Base-by-base conservation (phyloP, 2,113 vertebrate species). In the Cepphus grylle region DNA sequence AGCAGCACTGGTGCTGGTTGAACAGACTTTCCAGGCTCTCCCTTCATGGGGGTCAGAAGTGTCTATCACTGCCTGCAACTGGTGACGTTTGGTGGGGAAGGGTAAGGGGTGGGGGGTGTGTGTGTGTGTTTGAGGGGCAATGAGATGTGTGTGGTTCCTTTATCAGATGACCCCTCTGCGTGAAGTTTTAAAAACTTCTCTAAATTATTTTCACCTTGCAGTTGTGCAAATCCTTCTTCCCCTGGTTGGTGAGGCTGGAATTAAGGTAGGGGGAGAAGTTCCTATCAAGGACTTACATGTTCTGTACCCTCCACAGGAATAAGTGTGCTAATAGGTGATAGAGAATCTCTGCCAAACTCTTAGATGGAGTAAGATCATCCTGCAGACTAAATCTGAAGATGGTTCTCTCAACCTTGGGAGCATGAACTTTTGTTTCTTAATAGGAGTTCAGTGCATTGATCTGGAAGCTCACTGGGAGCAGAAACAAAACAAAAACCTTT, bases 241-340 rank as follows among this genome's bases (percentile, higher is more conserved):
- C 13, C 20, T 86, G 52, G 43, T 13, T 63, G 53, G 18, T 65
- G 43, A 80, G 66, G 56, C 47, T 82, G 58, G 27, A 86, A 23
- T 76, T 58, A 25, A 49, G 32, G 27, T 27, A 36, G 58, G 59
- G 27, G 38, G 26, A 86, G 38, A 61, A 73, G 34, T 76, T 90
- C 29, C n/a, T 71, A 2, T n/a, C 38, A 38, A 76, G 79, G 22
- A 7, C 61, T 79, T 71, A 8, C 0, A 0, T 59, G 55, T 73
- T 49, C 47, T 94, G 61, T 79, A 45, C 52, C 38, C 61, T 92
- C 82, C 23, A 49, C 76, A 90, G 88, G 62, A 74, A 62, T 56
- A 49, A 78, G 36, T 5, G 2, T 53, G 6, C 29, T 49, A 27
- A 52, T 47, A 81, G 76, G 18, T 69, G 65, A 88, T 29, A 23